Conservation (phyloP, 2,888 invertebrate genomes). For the Caenorhabditis sulstoni region DNA sequence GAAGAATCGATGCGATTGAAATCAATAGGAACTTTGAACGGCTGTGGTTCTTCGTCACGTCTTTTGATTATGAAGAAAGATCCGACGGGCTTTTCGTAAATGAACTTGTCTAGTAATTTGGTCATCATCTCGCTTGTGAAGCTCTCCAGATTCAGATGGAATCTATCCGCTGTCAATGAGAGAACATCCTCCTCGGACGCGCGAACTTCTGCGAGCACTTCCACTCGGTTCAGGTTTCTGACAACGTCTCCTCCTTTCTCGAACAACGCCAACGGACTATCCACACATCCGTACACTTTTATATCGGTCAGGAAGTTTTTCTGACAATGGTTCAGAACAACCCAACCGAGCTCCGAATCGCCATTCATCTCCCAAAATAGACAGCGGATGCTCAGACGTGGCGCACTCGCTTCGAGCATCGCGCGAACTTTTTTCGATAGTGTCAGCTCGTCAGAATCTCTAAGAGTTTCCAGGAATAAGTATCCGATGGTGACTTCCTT, state of each 20-base stretch:
- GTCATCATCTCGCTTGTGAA: slow-evolving; percentile 1
- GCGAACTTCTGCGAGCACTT: slow-evolving; percentile 2
- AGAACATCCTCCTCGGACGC: slow-evolving; percentile 5
- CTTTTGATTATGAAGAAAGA: slow-evolving; percentile 12
- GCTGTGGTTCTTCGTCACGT: background rate
- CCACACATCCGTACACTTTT: background rate
- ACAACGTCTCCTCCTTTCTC: background rate
- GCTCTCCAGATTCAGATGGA: slow-evolving; percentile 6
- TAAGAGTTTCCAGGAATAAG: background rate
- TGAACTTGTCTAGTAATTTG: slow-evolving; percentile 17
- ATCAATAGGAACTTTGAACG: background rate
- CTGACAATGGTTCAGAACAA: slow-evolving; percentile 7
- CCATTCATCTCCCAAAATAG: too few relatives aligned
- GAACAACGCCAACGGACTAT: background rate
- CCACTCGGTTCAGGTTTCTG: slow-evolving; percentile 10
- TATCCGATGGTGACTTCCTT: slow-evolving; percentile 25
- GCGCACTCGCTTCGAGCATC: background rate
- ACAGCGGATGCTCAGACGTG: background rate
- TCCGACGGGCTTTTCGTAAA: background rate
- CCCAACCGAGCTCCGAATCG: too few relatives aligned
- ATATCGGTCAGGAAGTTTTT: background rate
- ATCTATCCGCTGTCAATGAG: background rate
- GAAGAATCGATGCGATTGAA: background rate
- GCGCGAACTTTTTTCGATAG: background rate
- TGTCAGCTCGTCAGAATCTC: background rate